These are phyloP conservation scores for Venustaconcha ellipsiformis DNA, from an alignment of 1,140 invertebrate species.

Conservation along the genomic window DNA sequence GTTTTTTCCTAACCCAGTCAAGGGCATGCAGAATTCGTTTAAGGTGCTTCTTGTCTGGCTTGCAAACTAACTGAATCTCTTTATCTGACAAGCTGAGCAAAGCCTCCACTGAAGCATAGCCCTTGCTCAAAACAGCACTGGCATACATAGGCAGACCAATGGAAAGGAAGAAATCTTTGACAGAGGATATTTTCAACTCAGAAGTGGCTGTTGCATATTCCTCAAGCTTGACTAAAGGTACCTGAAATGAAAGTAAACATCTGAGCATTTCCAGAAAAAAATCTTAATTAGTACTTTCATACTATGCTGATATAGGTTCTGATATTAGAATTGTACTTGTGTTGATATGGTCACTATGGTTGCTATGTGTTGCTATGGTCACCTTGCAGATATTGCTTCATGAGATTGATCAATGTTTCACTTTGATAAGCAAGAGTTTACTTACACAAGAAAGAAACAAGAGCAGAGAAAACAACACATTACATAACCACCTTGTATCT, in stretches of 20 bases:
- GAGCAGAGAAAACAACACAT: too few species aligned
- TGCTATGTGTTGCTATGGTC: too few species aligned
- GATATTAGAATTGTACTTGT: too few species aligned
- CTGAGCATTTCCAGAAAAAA: too few species aligned
- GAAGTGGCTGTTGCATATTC: conserved; percentile 59
- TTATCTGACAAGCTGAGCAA: conserved; percentile 45
- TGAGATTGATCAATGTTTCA: too few species aligned
- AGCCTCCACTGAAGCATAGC: conserved; percentile 44
- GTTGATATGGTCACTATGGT: too few species aligned
- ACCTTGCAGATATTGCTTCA: too few species aligned
- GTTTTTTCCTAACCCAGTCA: conserved; percentile 55
- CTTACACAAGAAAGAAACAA: too few species aligned
- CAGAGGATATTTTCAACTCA: conserved; percentile 65
- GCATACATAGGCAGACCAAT: conserved; percentile 70
- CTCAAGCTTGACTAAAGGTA: conserved; percentile 66
- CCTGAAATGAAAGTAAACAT: conserved; percentile 52
- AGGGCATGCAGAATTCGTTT: conserved; percentile 59
- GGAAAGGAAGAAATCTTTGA: conserved; percentile 67
- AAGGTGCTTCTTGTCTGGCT: conserved; percentile 53
- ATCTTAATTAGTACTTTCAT: too few species aligned
- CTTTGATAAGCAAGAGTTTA: too few species aligned
- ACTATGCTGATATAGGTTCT: too few species aligned
- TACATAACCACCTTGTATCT: too few species aligned
- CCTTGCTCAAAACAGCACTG: conserved; percentile 38
- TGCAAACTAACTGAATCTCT: conserved; percentile 47